Base-by-base conservation (phyloP, 2,797 vertebrate genomes). In the Takifugu ocellatus region DNA sequence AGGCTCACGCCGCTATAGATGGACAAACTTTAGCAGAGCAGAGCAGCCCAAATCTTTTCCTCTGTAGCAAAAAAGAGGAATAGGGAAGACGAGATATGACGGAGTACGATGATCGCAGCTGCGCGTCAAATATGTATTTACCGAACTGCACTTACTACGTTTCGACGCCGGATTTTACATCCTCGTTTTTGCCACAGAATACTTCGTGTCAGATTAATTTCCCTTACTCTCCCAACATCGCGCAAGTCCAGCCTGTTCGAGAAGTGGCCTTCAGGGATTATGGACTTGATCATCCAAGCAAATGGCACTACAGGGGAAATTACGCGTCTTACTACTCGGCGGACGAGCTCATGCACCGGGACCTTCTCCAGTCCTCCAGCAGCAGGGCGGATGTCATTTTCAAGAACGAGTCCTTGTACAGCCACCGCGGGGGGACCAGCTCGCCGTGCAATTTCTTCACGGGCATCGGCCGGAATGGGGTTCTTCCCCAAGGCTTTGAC, bases 241-340 rank as follows among this genome's bases (percentile, higher is more conserved):
- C 88, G 61, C 96, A 96, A 81, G 93, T 97, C 89, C 95, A 96
- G 91, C 95, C 97, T 82, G 95, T 96, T 84, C 94, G 96, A 29
- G 96, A 99, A 84, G 93, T 96, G 84, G 92, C 95, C 87, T 98
- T 98, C 90, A 95, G 96, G 86, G 97, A 98, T 90, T 98, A 98
- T 86, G 94, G 94, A 90, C 92, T 97, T 89, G 95, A 97, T 83
- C 94, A 95, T 87, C 89, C 90, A 43, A 92, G 93, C 90, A 98
- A 98, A 95, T 97, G 96, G 95, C 96, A 96, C 74, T 98, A 98
- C 74, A 93, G 96, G 89, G 91, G 91, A 85, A 94, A 91, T 86
- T 98, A 97, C 88, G 92, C 94, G 77, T 94, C 96, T 31, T 96
- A 95, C 87, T 99, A 97, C 88, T 93, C 96, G 48, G 86, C 95